Evolutionary conservation across 2,888 invertebrate genomes (phyloP).

Genomic region (Acanthopleura granulata): DNA sequence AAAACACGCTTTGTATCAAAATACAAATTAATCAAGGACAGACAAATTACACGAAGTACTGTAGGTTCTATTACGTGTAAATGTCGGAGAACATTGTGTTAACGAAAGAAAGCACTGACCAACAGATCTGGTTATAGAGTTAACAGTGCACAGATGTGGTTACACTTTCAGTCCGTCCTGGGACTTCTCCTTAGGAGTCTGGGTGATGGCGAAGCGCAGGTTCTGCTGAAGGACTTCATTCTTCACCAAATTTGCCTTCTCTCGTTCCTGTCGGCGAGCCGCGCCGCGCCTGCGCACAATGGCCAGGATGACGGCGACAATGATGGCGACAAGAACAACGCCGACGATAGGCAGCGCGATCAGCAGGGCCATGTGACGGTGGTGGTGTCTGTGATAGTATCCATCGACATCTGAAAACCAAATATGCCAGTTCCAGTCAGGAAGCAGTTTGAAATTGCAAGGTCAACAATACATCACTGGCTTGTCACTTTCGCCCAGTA

Average conservation of each 20-base stretch:
- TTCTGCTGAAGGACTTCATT: conserved; percentile 4
- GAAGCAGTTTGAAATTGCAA: too few species aligned
- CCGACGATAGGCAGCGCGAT: not conserved
- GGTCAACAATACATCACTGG: too few species aligned
- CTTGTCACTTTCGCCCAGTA: too few species aligned
- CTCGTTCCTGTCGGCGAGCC: not conserved
- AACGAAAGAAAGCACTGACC: too few species aligned
- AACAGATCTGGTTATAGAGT: too few species aligned
- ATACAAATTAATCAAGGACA: too few species aligned
- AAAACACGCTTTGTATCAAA: too few species aligned
- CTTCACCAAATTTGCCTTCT: not conserved
- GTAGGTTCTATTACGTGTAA: too few species aligned
- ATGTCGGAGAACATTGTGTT: too few species aligned
- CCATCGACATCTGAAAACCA: too few species aligned
- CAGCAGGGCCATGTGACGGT: not conserved
- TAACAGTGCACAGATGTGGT: not conserved
- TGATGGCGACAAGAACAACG: not conserved
- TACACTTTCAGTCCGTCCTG: not conserved
- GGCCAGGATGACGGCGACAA: not conserved
- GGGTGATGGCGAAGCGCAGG: not conserved
- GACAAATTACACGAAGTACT: too few species aligned
- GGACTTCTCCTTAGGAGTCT: not conserved
- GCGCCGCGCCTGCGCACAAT: not conserved
- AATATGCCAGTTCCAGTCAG: too few species aligned
- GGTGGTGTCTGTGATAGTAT: not conserved